Percentiles rank a stretch among this genome's conserved stretches.
phyloP scores from a whole-genome alignment of 92 coral and sea anemone species.

The Epizoanthus stellaris region DNA sequence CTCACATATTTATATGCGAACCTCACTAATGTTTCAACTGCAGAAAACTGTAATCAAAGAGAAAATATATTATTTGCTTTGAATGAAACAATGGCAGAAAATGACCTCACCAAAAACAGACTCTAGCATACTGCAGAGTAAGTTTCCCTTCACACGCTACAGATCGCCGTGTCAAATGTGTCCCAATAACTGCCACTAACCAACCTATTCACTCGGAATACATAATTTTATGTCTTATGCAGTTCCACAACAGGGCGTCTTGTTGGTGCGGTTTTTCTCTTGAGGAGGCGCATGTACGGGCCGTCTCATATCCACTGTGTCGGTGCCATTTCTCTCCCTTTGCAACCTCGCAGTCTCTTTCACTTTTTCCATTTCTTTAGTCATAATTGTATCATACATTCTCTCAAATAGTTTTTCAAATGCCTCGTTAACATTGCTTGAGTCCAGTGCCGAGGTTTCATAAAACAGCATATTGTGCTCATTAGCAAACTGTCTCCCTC shows the following conservation, averaged over 20 bases:
- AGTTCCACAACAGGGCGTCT: slow-evolving; percentile 33
- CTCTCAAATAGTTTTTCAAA: slow-evolving; percentile 84
- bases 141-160: too few species aligned
- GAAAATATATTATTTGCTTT: too few species aligned
- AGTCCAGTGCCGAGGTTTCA: slow-evolving; percentile 96
- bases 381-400: slow-evolving; percentile 82
- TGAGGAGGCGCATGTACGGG: slow-evolving; percentile 1
- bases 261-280: slow-evolving; percentile 11
- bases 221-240: background rate
- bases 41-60: too few species aligned
- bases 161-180: too few species aligned
- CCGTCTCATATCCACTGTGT: slow-evolving; percentile 12
- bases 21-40: too few species aligned
- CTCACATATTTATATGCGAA: too few species aligned
- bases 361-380: slow-evolving; percentile 64
- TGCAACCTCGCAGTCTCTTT: slow-evolving; percentile 29
- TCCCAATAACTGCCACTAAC: background rate
- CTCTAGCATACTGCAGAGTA: too few species aligned
- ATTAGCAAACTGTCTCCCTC: slow-evolving; percentile 81
- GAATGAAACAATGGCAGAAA: too few species aligned
- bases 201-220: background rate
- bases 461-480: slow-evolving; percentile 87
- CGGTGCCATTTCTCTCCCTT: slow-evolving; percentile 14
- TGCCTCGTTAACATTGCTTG: slow-evolving; percentile 89
- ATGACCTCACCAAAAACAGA: too few species aligned